These are phyloP conservation scores for Bubo blakistoni DNA, from an alignment of 2,113 vertebrate species.

Conservation along the genomic window DNA sequence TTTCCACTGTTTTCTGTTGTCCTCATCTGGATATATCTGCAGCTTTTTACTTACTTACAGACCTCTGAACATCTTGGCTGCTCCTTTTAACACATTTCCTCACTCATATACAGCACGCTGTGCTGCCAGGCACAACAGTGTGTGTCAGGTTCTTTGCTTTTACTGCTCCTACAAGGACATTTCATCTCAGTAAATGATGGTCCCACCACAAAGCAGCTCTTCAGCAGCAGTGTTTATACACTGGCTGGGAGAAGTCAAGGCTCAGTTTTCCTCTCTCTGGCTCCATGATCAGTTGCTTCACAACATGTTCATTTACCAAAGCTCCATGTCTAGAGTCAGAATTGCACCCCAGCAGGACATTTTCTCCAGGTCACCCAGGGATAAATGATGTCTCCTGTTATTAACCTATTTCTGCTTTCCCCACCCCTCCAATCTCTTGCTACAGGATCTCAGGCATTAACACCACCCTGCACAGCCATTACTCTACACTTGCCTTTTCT, in stretches of 20 bases:
- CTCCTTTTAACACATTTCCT: background rate
- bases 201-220: background rate
- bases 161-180: background rate
- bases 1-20: background rate
- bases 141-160: background rate
- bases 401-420: background rate
- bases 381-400: background rate
- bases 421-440: background rate
- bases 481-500: background rate
- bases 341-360: background rate
- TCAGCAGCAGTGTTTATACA: background rate
- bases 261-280: background rate
- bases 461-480: background rate
- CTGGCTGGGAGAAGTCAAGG: background rate
- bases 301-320: background rate
- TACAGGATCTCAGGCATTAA: background rate
- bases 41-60: background rate
- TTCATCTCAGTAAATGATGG: background rate
- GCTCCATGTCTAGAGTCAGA: background rate
- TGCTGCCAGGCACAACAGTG: background rate
- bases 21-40: background rate
- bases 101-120: accelerated
- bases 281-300: background rate
- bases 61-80: background rate
- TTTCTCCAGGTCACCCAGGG: background rate